These are phyloP conservation scores for Salmo trutta DNA, from an alignment of 2,797 vertebrate species.

Conservation along the genomic window DNA sequence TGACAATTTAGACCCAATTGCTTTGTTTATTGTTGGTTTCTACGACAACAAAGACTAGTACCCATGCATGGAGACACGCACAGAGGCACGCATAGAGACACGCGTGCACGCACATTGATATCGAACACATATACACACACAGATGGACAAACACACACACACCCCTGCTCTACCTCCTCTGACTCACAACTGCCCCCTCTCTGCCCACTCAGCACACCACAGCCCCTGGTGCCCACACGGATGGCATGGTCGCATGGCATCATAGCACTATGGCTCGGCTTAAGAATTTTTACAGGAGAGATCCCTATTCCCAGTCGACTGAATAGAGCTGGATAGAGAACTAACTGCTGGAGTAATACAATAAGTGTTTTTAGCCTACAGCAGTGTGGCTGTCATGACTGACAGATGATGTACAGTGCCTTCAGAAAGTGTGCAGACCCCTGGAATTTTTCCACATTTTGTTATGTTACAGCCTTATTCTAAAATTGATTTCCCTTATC, in stretches of 20 bases:
- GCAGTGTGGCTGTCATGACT: constrained; percentile 41
- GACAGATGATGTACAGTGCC: background rate
- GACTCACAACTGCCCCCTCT: background rate
- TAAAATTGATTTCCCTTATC: no score
- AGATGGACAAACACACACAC: background rate
- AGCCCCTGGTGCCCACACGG: background rate
- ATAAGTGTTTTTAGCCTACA: constrained; percentile 69
- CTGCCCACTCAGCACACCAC: background rate
- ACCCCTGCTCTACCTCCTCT: background rate
- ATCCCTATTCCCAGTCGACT: constrained; percentile 62
- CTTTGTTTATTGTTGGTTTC: background rate
- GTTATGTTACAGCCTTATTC: no score
- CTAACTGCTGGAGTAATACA: constrained; percentile 63
- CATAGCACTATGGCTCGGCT: background rate
- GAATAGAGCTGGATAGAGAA: constrained; percentile 41
- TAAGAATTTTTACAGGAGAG: constrained; percentile 39
- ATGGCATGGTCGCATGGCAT: background rate
- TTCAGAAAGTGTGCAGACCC: no score
- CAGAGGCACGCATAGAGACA: background rate
- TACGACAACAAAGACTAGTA: background rate
- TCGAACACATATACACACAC: background rate
- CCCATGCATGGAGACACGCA: background rate
- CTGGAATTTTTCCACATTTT: no score
- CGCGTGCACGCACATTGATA: background rate
- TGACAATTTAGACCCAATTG: background rate